Percentiles rank a stretch among this genome's conserved stretches.
These are phyloP conservation scores for Agrotis segetum DNA, from an alignment of 2,888 invertebrate genomes.

Conservation along the genomic window DNA sequence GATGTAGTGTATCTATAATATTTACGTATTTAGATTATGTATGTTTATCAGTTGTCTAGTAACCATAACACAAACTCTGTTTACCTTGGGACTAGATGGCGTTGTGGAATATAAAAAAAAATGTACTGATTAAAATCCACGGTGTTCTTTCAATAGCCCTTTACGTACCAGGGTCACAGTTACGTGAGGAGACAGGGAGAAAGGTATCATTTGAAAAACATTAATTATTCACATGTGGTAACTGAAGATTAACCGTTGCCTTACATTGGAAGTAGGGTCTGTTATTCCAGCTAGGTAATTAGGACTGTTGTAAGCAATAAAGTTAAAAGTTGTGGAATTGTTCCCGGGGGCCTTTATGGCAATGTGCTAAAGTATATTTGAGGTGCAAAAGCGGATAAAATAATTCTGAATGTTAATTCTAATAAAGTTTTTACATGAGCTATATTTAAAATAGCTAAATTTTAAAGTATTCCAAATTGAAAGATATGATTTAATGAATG, in stretches of 20 bases:
- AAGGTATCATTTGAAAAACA: conserved; percentile 26
- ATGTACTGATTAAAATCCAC: no score
- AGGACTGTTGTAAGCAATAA: conserved; percentile 73
- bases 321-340: conserved; percentile 72
- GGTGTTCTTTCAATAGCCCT: no score
- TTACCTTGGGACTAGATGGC: no score
- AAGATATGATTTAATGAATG: neutral
- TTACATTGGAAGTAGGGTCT: conserved; percentile 65
- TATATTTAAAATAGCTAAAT: neutral
- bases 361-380: conserved; percentile 60
- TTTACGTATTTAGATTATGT: no score
- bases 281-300: conserved; percentile 67
- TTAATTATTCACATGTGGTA: conserved; percentile 51
- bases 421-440: conserved; percentile 11
- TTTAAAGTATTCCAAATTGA: neutral
- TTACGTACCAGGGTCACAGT: no score
- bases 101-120: no score
- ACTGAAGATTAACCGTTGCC: conserved; percentile 56
- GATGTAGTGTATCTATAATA: no score
- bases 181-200: neutral
- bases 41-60: no score
- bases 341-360: conserved; percentile 69
- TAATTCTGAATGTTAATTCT: conserved; percentile 39
- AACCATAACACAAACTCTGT: no score
- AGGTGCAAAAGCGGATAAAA: conserved; percentile 60